Evolutionary conservation across 2,113 vertebrate genomes (phyloP).

Genomic region (Vulpes ferrilata): DNA sequence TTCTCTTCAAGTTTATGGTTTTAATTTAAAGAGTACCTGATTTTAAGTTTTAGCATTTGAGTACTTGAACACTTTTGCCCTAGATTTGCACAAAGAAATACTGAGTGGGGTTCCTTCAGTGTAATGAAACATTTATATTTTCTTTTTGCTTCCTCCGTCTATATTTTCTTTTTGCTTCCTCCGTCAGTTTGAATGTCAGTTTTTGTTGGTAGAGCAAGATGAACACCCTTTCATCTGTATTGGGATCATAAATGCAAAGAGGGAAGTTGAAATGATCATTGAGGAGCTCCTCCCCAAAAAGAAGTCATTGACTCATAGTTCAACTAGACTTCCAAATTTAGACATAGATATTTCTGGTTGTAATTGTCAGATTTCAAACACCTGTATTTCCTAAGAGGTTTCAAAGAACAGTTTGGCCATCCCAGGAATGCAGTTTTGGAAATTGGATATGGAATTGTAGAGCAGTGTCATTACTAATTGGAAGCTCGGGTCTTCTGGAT

Average conservation of each 20-base stretch:
- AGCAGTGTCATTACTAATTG: background rate
- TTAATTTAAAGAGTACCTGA: conserved; percentile 24
- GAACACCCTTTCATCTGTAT: background rate
- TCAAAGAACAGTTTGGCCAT: background rate
- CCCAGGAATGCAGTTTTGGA: background rate
- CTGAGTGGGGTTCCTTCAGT: background rate
- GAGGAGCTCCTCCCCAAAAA: background rate
- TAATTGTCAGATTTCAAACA: background rate
- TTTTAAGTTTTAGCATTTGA: background rate
- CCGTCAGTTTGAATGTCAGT: background rate
- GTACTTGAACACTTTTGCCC: background rate
- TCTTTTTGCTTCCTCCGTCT: background rate
- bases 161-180: background rate
- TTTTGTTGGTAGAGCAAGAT: background rate
- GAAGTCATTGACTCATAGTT: background rate
- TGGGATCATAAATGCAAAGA: background rate
- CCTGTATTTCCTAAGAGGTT: background rate
- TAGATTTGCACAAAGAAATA: conserved; percentile 6
- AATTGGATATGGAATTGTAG: background rate
- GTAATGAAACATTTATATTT: background rate
- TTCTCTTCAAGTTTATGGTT: background rate
- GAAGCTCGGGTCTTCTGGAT: background rate
- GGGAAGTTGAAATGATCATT: background rate
- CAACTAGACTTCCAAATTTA: background rate
- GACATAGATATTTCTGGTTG: background rate